phyloP scores from a whole-genome alignment of 2,888 invertebrate genomes.

The Keiferia lycopersicella region DNA sequence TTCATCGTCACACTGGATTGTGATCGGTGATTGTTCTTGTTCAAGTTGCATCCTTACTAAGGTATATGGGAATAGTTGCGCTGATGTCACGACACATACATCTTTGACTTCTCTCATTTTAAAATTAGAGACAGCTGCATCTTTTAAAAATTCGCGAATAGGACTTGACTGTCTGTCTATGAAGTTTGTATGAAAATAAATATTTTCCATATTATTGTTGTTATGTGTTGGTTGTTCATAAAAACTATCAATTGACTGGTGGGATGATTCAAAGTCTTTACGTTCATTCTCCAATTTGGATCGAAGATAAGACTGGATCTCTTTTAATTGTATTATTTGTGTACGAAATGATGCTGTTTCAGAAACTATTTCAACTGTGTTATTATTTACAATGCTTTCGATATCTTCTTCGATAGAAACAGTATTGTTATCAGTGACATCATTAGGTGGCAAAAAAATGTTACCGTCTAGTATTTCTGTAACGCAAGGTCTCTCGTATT shows the following conservation, averaged over 20 bases:
- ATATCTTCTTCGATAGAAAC: slow-evolving; percentile 3
- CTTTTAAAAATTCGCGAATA: background rate
- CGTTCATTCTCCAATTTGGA: background rate
- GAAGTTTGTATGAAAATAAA: background rate
- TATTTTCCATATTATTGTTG: background rate
- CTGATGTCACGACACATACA: slow-evolving; percentile 6
- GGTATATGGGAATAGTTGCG: background rate
- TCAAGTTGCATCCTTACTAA: background rate
- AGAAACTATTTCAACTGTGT: background rate
- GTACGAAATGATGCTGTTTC: background rate
- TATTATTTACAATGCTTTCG: slow-evolving; percentile 4
- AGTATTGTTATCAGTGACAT: no score
- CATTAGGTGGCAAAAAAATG: background rate
- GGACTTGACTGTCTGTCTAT: slow-evolving; percentile 5
- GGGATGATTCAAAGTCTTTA: background rate
- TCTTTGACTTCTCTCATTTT: background rate
- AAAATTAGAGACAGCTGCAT: background rate
- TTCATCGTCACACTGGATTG: background rate
- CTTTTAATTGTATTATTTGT: background rate
- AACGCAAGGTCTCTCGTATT: background rate
- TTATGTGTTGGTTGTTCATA: background rate
- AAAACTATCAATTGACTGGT: background rate
- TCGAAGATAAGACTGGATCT: background rate
- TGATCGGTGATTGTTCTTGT: background rate
- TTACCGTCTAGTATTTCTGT: background rate